Evolutionary conservation across 2,888 invertebrate species (phyloP).

Genomic region (Atrina japonica): DNA sequence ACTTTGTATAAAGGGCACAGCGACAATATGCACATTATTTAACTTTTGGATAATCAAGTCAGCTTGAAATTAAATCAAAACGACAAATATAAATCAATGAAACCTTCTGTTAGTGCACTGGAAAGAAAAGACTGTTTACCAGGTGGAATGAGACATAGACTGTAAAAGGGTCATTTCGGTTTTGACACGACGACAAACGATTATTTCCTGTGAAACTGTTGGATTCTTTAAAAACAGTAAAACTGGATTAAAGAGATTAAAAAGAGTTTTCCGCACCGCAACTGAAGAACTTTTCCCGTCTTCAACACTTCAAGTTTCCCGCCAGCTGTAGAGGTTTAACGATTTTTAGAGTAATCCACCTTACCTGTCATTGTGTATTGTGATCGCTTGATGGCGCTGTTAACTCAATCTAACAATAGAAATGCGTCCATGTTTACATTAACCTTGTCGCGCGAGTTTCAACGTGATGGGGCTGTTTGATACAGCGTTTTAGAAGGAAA

Average conservation of each 20-base stretch:
- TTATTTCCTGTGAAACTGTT: neutral
- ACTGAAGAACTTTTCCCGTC: conserved; percentile 3
- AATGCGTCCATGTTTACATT: conserved; percentile 60
- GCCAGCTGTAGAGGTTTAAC: neutral
- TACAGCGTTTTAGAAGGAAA: no score
- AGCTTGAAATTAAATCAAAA: conserved; percentile 66
- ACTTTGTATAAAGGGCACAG: conserved; percentile 28
- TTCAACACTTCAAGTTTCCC: conserved; percentile 20
- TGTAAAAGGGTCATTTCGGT: conserved; percentile 7
- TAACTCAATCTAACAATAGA: conserved; percentile 63
- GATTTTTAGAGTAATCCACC: conserved; percentile 71
- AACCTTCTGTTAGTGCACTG: conserved; percentile 55
- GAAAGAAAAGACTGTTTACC: conserved; percentile 28
- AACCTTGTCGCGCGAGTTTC: conserved; percentile 46
- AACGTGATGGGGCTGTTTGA: no score
- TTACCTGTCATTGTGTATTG: conserved; percentile 65
- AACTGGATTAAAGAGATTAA: no score
- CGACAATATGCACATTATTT: conserved; percentile 46
- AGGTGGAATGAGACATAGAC: conserved; percentile 25
- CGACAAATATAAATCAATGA: conserved; percentile 72
- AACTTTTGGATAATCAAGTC: conserved; percentile 54
- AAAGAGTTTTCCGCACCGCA: no score
- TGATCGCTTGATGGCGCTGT: conserved; percentile 74
- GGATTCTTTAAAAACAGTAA: no score
- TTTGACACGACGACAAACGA: neutral